Percentiles rank a stretch among this genome's conserved stretches.
These are phyloP conservation scores for Coleophora deauratella DNA, from an alignment of 2,888 invertebrate genomes.

Conservation along the genomic window DNA sequence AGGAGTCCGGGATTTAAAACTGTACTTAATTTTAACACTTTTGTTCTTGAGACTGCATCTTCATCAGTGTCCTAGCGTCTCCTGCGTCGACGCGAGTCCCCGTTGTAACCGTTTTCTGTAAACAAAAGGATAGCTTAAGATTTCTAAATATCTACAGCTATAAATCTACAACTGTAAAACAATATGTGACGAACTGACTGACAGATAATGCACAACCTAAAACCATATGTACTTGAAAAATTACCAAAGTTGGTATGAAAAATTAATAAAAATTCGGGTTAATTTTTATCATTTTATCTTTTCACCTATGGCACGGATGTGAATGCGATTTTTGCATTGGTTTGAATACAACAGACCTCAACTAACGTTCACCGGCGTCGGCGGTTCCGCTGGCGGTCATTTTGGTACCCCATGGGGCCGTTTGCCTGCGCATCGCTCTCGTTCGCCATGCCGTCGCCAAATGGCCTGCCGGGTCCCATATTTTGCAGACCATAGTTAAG, in stretches of 20 bases:
- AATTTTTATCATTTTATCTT: too few species aligned
- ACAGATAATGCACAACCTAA: too few species aligned
- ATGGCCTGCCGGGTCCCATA: slow-evolving; percentile 53
- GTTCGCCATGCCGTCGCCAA: slow-evolving; percentile 35
- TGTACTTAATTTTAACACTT: slow-evolving; percentile 11
- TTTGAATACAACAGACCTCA: slow-evolving; percentile 70
- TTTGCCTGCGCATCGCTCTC: slow-evolving; percentile 49
- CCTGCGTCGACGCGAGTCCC: slow-evolving; percentile 64
- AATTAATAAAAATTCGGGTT: too few species aligned
- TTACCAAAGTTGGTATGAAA: too few species aligned
- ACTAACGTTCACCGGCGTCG: slow-evolving; percentile 57
- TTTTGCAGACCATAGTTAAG: slow-evolving; percentile 47
- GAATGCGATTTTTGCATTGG: slow-evolving; percentile 47
- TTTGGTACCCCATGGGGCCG: slow-evolving; percentile 67
- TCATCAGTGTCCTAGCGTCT: slow-evolving; percentile 45
- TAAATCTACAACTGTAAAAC: too few species aligned
- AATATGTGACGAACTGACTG: too few species aligned
- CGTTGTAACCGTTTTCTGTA: slow-evolving; percentile 67
- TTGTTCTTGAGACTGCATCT: slow-evolving; percentile 21
- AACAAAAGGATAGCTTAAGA: slow-evolving; percentile 23
- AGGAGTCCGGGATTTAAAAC: slow-evolving; percentile 1
- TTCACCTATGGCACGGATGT: too few species aligned
- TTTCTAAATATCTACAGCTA: not conserved
- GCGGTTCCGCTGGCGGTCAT: slow-evolving; percentile 70
- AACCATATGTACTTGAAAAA: too few species aligned